Evolutionary conservation across 2,113 vertebrate species (phyloP).

Genomic region (Anhinga anhinga): DNA sequence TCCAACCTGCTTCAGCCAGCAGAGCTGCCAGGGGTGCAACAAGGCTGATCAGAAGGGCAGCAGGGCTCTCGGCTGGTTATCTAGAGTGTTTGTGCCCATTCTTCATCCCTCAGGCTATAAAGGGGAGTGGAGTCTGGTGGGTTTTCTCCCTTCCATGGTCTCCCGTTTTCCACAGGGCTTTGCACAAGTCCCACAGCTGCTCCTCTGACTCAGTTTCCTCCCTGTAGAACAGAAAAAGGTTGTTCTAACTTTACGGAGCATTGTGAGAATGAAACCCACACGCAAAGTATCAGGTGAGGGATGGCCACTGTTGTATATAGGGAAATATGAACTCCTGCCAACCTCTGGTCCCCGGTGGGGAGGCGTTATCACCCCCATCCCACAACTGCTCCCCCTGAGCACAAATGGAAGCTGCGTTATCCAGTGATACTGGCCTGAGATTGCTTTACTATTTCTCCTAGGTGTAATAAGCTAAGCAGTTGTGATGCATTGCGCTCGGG

Average conservation of each 20-base stretch:
- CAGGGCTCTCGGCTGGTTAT: background rate
- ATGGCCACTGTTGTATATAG: background rate
- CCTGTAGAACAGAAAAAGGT: background rate
- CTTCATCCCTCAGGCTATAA: background rate
- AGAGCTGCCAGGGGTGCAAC: background rate
- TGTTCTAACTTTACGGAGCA: background rate
- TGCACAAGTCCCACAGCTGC: background rate
- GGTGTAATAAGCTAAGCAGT: too few relatives aligned
- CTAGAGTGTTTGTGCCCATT: background rate
- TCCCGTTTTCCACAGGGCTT: background rate
- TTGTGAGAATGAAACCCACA: background rate
- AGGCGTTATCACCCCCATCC: too few relatives aligned
- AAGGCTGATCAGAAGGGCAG: background rate
- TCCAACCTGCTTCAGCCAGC: background rate
- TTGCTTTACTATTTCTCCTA: background rate
- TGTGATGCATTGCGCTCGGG: background rate
- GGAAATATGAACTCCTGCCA: background rate
- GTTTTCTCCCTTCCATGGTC: background rate
- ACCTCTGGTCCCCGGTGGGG: accelerated
- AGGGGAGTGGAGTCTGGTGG: too few relatives aligned
- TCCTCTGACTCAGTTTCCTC: background rate
- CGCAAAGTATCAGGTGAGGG: background rate
- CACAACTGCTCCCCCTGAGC: background rate
- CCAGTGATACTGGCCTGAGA: background rate
- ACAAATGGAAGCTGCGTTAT: background rate